These are phyloP conservation scores for Raja brachyura DNA, from an alignment of 2,113 vertebrate genomes.

Conservation along the genomic window DNA sequence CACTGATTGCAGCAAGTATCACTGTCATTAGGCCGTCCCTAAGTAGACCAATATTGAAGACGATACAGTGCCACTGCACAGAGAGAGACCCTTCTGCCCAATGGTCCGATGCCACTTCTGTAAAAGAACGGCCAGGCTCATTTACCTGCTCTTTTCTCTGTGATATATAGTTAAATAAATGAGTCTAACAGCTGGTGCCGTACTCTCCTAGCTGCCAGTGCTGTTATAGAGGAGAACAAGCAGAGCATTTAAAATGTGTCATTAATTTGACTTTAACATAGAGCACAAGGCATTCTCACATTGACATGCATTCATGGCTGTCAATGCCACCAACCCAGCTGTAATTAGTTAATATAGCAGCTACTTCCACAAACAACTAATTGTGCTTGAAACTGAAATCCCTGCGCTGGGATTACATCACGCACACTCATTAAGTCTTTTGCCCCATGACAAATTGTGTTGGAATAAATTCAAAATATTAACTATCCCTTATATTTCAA, in stretches of 20 bases:
- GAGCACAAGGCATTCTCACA: slow-evolving; percentile 5
- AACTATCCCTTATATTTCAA: background rate
- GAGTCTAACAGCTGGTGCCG: background rate
- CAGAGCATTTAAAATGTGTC: background rate
- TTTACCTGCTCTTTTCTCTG: background rate
- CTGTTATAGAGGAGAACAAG: background rate
- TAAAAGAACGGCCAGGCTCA: background rate
- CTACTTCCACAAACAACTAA: background rate
- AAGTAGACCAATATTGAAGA: background rate
- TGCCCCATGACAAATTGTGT: background rate
- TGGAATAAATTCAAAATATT: slow-evolving; percentile 1
- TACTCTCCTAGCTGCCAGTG: background rate
- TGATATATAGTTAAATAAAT: background rate
- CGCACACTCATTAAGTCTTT: background rate
- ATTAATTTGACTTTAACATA: slow-evolving; percentile 11
- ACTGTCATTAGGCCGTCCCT: background rate
- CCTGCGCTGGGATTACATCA: background rate
- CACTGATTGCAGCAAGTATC: background rate
- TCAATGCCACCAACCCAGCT: background rate
- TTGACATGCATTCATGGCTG: slow-evolving; percentile 1
- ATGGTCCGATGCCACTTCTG: background rate
- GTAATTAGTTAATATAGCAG: background rate
- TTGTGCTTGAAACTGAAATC: slow-evolving; percentile 19
- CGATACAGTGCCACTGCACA: background rate
- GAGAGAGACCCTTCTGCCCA: background rate